phyloP scores from a whole-genome alignment of 2,888 invertebrate genomes.

The Machimus atricapillus region DNA sequence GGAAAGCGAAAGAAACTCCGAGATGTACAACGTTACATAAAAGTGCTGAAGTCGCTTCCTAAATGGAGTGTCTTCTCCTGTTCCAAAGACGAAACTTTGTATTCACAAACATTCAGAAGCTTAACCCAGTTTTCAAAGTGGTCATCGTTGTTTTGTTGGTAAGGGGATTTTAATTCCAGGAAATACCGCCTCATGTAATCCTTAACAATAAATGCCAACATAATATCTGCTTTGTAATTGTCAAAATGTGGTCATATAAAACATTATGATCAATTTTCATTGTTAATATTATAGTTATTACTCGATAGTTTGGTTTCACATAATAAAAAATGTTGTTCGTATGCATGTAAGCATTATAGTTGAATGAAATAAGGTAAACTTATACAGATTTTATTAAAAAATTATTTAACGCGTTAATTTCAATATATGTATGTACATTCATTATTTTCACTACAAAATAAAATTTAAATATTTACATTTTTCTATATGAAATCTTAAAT shows the following conservation, averaged over 20 bases:
- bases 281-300: no score
- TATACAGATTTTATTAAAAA: no score
- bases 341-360: no score
- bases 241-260: neutral
- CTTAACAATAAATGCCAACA: neutral
- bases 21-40: neutral
- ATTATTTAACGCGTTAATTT: no score
- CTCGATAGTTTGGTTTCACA: no score
- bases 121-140: neutral
- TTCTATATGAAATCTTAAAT: no score
- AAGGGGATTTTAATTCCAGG: neutral
- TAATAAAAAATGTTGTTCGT: no score
- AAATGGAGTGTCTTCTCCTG: neutral
- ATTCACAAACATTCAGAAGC: neutral
- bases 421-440: no score
- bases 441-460: no score
- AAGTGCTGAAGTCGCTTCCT: neutral
- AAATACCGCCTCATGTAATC: neutral
- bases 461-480: neutral
- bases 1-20: neutral
- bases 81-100: neutral
- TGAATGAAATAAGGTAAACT: no score
- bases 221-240: neutral
- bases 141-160: neutral
- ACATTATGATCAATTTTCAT: neutral